These are phyloP conservation scores for Neoitamus cyanurus DNA, from an alignment of 2,888 invertebrate species.

Conservation along the genomic window DNA sequence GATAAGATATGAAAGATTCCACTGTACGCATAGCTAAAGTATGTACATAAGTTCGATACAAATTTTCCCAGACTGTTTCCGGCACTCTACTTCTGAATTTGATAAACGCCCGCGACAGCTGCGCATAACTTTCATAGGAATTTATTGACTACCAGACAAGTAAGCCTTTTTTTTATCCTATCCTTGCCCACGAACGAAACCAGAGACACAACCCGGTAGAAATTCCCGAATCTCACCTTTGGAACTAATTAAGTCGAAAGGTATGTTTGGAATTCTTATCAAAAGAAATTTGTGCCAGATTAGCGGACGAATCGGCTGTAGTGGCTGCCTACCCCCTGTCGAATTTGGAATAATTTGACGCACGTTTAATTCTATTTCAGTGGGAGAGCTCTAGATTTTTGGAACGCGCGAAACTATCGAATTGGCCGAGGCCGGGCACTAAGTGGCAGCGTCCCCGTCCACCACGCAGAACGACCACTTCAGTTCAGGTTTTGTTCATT, in stretches of 20 bases:
- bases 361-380: slow-evolving; percentile 27
- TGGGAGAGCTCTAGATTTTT: slow-evolving; percentile 33
- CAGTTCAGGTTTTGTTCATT: slow-evolving; percentile 8
- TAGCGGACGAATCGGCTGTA: not conserved
- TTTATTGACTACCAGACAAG: not conserved
- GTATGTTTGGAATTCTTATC: slow-evolving; percentile 35
- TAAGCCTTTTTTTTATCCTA: not conserved
- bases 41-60: not conserved
- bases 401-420: not conserved
- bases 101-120: not conserved
- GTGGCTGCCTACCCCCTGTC: not conserved
- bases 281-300: slow-evolving; percentile 28
- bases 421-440: not conserved
- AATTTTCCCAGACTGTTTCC: not conserved
- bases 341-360: slow-evolving; percentile 40
- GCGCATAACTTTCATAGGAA: not conserved
- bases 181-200: not conserved
- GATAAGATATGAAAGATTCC: not conserved
- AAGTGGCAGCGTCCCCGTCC: not conserved
- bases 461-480: not conserved
- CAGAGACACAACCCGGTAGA: slow-evolving; percentile 32
- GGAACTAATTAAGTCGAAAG: slow-evolving; percentile 24
- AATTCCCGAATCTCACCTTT: slow-evolving; percentile 41
- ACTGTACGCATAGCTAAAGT: not conserved
- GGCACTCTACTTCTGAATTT: not conserved